Base-by-base conservation (phyloP, 2,888 invertebrate genomes). In the Tricholauxania praeusta region DNA sequence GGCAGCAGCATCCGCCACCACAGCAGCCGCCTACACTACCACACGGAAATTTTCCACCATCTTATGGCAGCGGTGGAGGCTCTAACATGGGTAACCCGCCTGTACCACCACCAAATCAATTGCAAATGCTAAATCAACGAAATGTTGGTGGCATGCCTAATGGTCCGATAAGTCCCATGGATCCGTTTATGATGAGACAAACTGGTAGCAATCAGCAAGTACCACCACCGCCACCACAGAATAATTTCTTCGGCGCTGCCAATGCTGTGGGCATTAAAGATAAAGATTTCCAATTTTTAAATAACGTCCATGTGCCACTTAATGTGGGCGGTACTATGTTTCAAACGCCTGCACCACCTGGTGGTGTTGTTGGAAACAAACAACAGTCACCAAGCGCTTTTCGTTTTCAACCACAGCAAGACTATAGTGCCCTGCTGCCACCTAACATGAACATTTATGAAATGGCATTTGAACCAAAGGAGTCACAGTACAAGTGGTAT, bases 401-500 rank as follows among this genome's bases (percentile, higher is more conserved):
- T 72, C 80, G 85, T 22, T 84, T 83, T 71, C 85, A 85, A 1
- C 81, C 81, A 64, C 82, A 78, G 14, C 83, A 82, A n/a, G 87
- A 87, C 72, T 83, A 82, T 75, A 80, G 87, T 32, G 87, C 87
- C 74, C 82, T 91, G 62, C 82, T 91, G 74, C 91, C 91, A 1
- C 88, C 89, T 32, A 89, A 90, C 79, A 89, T 90, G 83, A 89
- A 88, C 57, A 86, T 91, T 72, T 89, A 89, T 57, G 91, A 91
- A 77, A 89, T 90, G 88, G 86, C 90, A 1, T 84, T 89, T 74
- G 90, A 90, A 76, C 89, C 90, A 39, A 89, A 88, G 78, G 88
- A 88, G 74, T 86, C 87, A 76, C 89, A 89, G 79, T 84, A 88
- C 65, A 88, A 89, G 76, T 91, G 91, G 91, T 91, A 89, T 78